Evolutionary conservation across 2,888 invertebrate species (phyloP), one percentile per base, ranked within the genome.

Genomic region (Uloborus plumipes): DNA sequence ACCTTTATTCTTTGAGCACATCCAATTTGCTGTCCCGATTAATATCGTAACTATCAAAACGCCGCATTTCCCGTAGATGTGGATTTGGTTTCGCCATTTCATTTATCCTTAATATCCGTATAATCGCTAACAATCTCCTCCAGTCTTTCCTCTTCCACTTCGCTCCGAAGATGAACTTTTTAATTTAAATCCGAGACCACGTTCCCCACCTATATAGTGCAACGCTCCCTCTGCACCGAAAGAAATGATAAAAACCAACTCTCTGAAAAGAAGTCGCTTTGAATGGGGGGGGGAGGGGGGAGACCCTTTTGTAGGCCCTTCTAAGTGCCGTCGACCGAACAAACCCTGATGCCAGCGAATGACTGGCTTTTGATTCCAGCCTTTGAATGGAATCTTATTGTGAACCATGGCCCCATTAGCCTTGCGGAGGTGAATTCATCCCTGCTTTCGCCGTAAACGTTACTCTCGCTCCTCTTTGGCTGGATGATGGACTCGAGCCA

Each of bases 291-390:
- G 47, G 47, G 73, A 65, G 14, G 64, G 47, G 47, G 73, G 59
- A 62, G 58, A 64, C 22, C 80, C 67, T 80, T 64, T 80, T 80
- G 74, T 80, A 74, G 74, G 62, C 53, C 55, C 49, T 73, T 67
- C 79, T 80, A 80, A 80, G 79, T 80, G 79, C 66, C 69, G 49
- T 62, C 76, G 55, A 71, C 77, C 71, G 67, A 79, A 79, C 79
- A 79, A 79, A 73, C 79, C 67, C 79, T 26, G 73, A 58, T 66
- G 69, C 73, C 70, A 50, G 80, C 69, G 80, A 80, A 80, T 80
- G 69, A 80, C 73, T 72, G 80, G 80, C 69, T 80, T 78, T 80
- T 80, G 80, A 80, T 80, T 80, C 80, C 67, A 50, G 64, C 61
- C 26, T n/a, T 53, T 80, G 80, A 80, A 80, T 74, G 55, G 80